These are phyloP conservation scores for Teleiodes luculella DNA, from an alignment of 2,888 invertebrate species.

Conservation along the genomic window DNA sequence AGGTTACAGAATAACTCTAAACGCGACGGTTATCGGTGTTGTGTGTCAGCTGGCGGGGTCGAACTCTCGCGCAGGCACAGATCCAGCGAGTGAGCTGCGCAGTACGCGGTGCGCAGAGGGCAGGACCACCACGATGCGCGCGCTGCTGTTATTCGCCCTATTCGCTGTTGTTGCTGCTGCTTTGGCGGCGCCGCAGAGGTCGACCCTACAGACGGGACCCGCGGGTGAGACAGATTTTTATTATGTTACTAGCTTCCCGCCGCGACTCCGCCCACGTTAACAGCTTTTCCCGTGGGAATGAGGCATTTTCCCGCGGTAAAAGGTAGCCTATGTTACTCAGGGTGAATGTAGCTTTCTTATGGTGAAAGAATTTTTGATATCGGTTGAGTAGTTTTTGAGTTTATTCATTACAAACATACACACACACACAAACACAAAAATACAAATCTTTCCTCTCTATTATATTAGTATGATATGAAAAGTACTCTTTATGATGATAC, in stretches of 20 bases:
- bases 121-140: conserved; percentile 44
- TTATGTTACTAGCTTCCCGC: background rate
- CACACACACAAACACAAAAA: too few species aligned
- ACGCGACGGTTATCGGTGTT: conserved; percentile 4
- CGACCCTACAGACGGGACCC: conserved; percentile 46
- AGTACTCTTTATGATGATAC: too few species aligned
- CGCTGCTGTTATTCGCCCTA: conserved; percentile 34
- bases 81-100: background rate
- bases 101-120: background rate
- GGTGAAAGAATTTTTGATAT: too few species aligned
- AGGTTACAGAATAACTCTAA: conserved; percentile 33
- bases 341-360: too few species aligned
- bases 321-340: too few species aligned
- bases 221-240: conserved; percentile 39
- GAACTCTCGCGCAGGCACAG: background rate
- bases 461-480: too few species aligned
- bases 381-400: too few species aligned
- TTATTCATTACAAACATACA: too few species aligned
- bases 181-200: conserved; percentile 35
- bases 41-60: conserved; percentile 2
- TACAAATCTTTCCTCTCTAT: too few species aligned
- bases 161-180: conserved; percentile 26
- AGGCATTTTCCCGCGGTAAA: too few species aligned
- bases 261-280: too few species aligned
- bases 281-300: too few species aligned